Base-by-base conservation (phyloP, 2,797 vertebrate species). In the Cercopithecus petaurista region DNA sequence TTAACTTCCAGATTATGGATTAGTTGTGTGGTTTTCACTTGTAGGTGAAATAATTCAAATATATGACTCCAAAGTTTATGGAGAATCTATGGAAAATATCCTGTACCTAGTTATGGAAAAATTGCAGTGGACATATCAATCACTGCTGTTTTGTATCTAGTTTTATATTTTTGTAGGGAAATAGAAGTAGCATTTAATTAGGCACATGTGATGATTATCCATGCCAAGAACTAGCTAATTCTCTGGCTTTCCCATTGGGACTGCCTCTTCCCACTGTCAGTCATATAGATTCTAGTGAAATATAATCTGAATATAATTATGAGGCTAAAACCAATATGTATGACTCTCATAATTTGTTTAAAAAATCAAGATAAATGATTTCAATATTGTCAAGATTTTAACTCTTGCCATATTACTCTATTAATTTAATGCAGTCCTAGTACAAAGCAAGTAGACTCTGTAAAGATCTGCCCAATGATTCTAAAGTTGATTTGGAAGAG, bases 281-380 rank as follows among this genome's bases (percentile, higher is more conserved):
- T 80, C 52, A 13, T 67, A 85, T 67, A 85, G 43, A 10, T 87
- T 46, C 48, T 89, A 55, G 77, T 82, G 64, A 24, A 93, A 59
- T 72, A 36, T 41, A 89, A 86, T 64, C 43, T 88, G 36, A 95
- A 82, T 76, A 79, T 92, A 94, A 93, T 77, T 93, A 93, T 73
- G 73, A 70, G 28, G 52, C 22, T 85, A 87, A 95, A 93, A 36
- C 15, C 43, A 75, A 12, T 81, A 57, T 57, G 1, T 28, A 72
- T 52, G 4, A 84, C 7, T 36, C n/a, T 88, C 4, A 30, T 59
- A 90, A 72, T 87, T 90, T 36, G 73, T 50, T 95, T 33, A 84
- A 73, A 67, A 97, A 77, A 87, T 80, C 15, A 92, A 92, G 33
- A 55, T 59, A 76, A 91, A 9, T 95, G 24, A 95, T 81, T 4